Percentiles rank a stretch among this genome's conserved stretches.
phyloP scores from a whole-genome alignment of 1,140 invertebrate species.

The Pseudomyrmex flavicornis region DNA sequence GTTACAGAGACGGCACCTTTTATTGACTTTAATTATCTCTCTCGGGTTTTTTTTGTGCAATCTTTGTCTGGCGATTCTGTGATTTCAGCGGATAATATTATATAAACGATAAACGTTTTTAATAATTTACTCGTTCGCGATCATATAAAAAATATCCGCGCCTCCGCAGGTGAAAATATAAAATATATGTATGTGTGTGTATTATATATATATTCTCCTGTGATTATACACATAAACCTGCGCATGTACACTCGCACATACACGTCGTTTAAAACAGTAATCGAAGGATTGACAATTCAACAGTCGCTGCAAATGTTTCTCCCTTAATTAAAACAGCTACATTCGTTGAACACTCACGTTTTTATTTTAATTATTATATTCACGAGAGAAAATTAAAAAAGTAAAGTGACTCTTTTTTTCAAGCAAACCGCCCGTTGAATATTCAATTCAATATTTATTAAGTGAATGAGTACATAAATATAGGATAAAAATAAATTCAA shows the following conservation, averaged over 20 bases:
- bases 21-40: constrained; percentile 55
- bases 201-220: constrained; percentile 17
- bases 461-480: background rate
- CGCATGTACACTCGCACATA: constrained; percentile 52
- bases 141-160: constrained; percentile 73
- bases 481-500: background rate
- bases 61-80: constrained; percentile 1
- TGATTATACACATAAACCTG: constrained; percentile 64
- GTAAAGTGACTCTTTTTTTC: background rate
- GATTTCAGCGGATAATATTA: constrained; percentile 12
- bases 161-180: constrained; percentile 63
- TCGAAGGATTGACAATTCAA: constrained; percentile 72
- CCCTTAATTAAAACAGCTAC: constrained; percentile 56
- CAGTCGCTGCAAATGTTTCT: constrained; percentile 56
- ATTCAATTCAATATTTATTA: background rate
- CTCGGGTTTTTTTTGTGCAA: constrained; percentile 28
- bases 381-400: constrained; percentile 27
- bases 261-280: constrained; percentile 52
- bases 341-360: constrained; percentile 58
- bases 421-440: background rate
- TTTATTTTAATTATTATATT: constrained; percentile 35
- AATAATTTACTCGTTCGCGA: constrained; percentile 42
- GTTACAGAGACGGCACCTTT: constrained; percentile 50
- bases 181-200: constrained; percentile 58
- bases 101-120: constrained; percentile 18